Base-by-base conservation (phyloP, 2,888 invertebrate genomes). In the Sarcophaga carnaria region DNA sequence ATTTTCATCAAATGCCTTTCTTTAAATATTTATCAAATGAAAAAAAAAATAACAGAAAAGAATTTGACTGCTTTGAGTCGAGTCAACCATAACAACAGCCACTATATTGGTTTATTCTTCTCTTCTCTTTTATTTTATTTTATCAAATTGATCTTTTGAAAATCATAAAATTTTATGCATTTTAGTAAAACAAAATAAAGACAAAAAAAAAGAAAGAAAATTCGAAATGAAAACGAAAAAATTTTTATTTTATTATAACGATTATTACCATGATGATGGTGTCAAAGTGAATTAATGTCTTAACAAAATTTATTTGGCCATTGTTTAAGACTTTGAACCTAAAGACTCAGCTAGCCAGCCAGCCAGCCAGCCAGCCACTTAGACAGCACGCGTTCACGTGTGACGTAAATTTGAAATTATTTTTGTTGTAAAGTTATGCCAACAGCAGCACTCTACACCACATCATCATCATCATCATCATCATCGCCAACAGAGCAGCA, bases 281-380 rank as follows among this genome's bases (percentile, higher is more conserved):
- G 81, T 82, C 79, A 82, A 76, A 69, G 49, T 66, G 60, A 86
- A 82, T 79, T 82, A 70, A 82, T 82, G 49, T 62, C 22, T 74
- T 74, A 59, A 60, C 8, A 45, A 82, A 82, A 70, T 25, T 62
- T 8, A 47, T n/a, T n/a, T 8, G 20, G 17, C 12, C 17, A 78
- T 67, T 54, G 54, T 54, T 54, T 2, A 54, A 54, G 54, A 17
- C 27, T 72, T 63, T 74, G 63, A 20, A 78, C 5, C 49, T 12
- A 14, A 25, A 4, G 22, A 25, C 14, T 54, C 37, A 8, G 37
- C 37, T 37, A 77, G 17, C 1, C 71, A 70, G 78, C 74, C 78
- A 63, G 81, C 70, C 2, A 37, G 8, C 67, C 17, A 2, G 49
- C 11, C 63, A 25, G 54, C 17, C 17, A 54, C 17, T 54, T 54